Conservation (phyloP, 1,140 invertebrate genomes). For the Dreissena rostriformis region DNA sequence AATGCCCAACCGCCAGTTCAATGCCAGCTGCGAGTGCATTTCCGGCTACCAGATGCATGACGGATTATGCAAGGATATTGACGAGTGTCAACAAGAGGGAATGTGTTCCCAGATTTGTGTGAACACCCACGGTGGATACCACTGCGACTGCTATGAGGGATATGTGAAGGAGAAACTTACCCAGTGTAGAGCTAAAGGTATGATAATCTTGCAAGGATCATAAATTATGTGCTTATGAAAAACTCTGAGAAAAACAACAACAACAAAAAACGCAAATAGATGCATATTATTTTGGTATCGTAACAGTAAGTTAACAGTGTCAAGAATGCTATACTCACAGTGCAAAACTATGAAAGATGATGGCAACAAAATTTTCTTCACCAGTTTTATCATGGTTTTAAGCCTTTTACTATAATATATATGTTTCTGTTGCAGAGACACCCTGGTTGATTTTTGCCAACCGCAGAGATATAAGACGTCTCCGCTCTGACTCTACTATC, state of each 20-base stretch:
- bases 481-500: constrained; percentile 60
- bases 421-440: constrained; percentile 46
- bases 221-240: no score
- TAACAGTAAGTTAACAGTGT: no score
- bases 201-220: constrained; percentile 15
- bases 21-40: constrained; percentile 66
- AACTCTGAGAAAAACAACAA: no score
- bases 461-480: constrained; percentile 74
- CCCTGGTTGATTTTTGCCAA: constrained; percentile 76
- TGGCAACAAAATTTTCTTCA: no score
- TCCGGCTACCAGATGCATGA: constrained; percentile 62
- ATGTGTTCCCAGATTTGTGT: constrained; percentile 95
- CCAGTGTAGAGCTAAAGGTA: constrained; percentile 88
- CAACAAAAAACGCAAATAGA: no score
- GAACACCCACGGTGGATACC: constrained; percentile 95
- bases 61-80: constrained; percentile 85
- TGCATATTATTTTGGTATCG: no score
- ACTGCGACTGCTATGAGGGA: constrained; percentile 93
- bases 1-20: constrained; percentile 17
- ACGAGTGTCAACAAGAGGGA: constrained; percentile 93
- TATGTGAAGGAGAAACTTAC: constrained; percentile 92
- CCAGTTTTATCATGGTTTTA: no score
- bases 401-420: no score
- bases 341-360: no score
- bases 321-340: no score